A percentile compares a stretch with the other conserved stretches of the same genome.
Evolutionary conservation across 2,797 vertebrate species (phyloP).

Genomic region (Apogon hyalosoma): DNA sequence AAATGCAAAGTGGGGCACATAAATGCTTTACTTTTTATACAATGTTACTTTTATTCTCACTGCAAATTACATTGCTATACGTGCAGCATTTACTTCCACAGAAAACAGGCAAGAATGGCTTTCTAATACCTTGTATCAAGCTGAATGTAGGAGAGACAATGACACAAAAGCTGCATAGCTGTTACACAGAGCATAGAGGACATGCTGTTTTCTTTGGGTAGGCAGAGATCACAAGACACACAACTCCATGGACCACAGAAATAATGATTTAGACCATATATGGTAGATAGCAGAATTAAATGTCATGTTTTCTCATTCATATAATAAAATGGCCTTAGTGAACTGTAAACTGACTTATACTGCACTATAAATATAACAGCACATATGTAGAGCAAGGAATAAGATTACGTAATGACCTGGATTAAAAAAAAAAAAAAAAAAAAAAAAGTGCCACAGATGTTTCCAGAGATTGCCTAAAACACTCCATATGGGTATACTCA

Average conservation of each 20-base stretch:
- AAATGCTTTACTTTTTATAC: slow-evolving; percentile 6
- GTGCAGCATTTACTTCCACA: background rate
- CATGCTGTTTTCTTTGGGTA: too few relatives aligned
- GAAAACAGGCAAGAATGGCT: background rate
- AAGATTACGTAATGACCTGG: slow-evolving; percentile 52
- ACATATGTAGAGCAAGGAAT: slow-evolving; percentile 35
- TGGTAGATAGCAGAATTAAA: slow-evolving; percentile 18
- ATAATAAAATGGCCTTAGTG: background rate
- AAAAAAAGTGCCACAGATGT: slow-evolving; percentile 57
- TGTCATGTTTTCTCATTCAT: background rate
- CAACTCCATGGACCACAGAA: too few relatives aligned
- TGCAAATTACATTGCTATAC: slow-evolving; percentile 10
- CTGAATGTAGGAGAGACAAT: background rate
- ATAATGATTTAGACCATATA: too few relatives aligned
- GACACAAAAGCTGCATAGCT: background rate
- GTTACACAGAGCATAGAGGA: too few relatives aligned
- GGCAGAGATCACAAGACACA: too few relatives aligned
- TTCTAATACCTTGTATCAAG: background rate
- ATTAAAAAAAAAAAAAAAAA: slow-evolving; percentile 31
- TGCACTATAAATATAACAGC: slow-evolving; percentile 20
- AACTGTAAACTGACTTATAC: slow-evolving; percentile 13
- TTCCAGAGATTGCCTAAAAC: slow-evolving; percentile 44
- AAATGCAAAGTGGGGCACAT: slow-evolving; percentile 4
- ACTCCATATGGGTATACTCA: slow-evolving; percentile 43
- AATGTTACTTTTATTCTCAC: background rate